phyloP scores from a whole-genome alignment of 2,888 invertebrate genomes.

The Noctua fimbriata region DNA sequence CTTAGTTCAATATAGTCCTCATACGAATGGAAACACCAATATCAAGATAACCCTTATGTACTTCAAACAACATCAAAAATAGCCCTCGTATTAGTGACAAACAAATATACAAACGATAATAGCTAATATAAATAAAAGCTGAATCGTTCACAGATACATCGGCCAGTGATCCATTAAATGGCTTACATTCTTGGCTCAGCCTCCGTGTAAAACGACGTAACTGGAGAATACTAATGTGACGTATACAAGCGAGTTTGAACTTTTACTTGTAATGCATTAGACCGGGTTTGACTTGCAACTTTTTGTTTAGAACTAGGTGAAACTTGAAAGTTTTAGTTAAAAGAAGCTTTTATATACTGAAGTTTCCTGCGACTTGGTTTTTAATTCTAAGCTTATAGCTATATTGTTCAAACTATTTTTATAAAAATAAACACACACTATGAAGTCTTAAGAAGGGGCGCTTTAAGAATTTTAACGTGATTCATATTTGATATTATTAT shows the following conservation, averaged over 20 bases:
- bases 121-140: constrained; percentile 29
- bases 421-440: too few species aligned
- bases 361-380: background rate
- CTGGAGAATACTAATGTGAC: constrained; percentile 71
- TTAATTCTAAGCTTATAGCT: background rate
- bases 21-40: background rate
- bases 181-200: constrained; percentile 85
- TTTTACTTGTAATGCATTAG: constrained; percentile 5
- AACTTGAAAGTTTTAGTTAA: constrained; percentile 20
- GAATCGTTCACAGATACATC: constrained; percentile 73
- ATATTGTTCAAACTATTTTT: background rate
- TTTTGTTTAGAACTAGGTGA: constrained; percentile 23
- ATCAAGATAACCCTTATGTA: background rate
- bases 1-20: background rate
- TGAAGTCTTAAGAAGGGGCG: too few species aligned
- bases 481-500: too few species aligned
- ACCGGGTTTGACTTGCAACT: constrained; percentile 10
- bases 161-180: constrained; percentile 82
- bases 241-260: constrained; percentile 37
- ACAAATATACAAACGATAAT: constrained; percentile 31
- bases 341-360: background rate
- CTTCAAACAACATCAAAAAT: constrained; percentile 18
- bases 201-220: constrained; percentile 77
- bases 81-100: constrained; percentile 33
- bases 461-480: too few species aligned